Evolutionary conservation across 2,888 invertebrate species (phyloP), one percentile per base, ranked within the genome.

Genomic region (Nemapogon koenigi): DNA sequence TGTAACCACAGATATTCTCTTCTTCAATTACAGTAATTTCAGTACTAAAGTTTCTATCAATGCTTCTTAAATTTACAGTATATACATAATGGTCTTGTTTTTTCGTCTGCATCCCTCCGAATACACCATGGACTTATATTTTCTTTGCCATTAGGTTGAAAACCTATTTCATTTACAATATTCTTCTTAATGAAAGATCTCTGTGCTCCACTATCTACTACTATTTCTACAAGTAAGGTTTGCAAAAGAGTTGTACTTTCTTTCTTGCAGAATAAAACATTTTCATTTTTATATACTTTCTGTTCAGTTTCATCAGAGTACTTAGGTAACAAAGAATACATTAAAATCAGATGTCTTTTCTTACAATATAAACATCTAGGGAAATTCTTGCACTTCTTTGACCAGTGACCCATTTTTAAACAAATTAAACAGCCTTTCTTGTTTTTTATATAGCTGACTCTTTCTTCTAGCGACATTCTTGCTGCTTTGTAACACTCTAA

Each of bases 151-250:
- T 3, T 15, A 30, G 30, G 14, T 15, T 4, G 13, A 4, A 13
- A 14, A 14, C 10, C 10, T 13, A 30, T 8, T 4, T 30, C 10
- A 30, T 14, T 15, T 3, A 10, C 15, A 10, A 30, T 15, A 3
- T 10, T 14, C 4, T 30, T 30, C 16, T 15, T 15, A 30, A 32
- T 32, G 18, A 18, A 32, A 4, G 32, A 32, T n/a, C 18, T 16
- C 11, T 32, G 32, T 10, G 32, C 32, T 11, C 32, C 32, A 17
- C 18, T 32, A 17, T 32, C 32, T 3, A 32, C 10, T 17, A 32
- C 32, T n/a, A 32, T 32, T 17, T 17, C 6, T 17, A 32, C 32
- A 3, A 32, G 11, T n/a, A 32, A 17, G 16, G 32, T 32, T 17
- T 32, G 32, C 7, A 32, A 17, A 3, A 32, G 3, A 10, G 32